These are phyloP conservation scores for Drosophila melanica DNA, from an alignment of 1,140 invertebrate species.

Conservation along the genomic window DNA sequence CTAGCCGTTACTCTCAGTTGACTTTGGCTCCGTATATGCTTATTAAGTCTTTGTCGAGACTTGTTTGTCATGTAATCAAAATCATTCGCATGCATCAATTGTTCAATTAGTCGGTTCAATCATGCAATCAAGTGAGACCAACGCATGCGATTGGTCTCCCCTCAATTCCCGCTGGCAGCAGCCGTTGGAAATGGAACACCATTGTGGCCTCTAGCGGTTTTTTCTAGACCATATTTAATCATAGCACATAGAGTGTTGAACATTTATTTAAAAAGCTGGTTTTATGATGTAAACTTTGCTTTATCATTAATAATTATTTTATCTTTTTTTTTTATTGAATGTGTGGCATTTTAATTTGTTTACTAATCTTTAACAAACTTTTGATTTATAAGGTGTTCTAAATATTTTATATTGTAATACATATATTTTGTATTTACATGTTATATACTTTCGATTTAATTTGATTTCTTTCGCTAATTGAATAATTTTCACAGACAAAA, in stretches of 20 bases:
- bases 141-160: slow-evolving; percentile 1
- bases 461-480: neutral
- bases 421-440: no score
- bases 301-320: no score
- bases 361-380: no score
- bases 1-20: slow-evolving; percentile 32
- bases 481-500: neutral
- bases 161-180: neutral
- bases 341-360: no score
- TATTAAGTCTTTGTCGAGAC: slow-evolving; percentile 59
- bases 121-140: slow-evolving; percentile 65
- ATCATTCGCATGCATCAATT: slow-evolving; percentile 72
- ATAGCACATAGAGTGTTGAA: slow-evolving; percentile 9
- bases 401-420: no score
- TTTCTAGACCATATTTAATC: slow-evolving; percentile 22
- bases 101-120: slow-evolving; percentile 74
- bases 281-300: neutral
- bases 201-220: slow-evolving; percentile 11
- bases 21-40: slow-evolving; percentile 42
- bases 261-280: neutral
- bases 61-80: slow-evolving; percentile 71
- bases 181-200: slow-evolving; percentile 13
- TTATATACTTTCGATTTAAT: neutral
- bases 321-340: neutral
- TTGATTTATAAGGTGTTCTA: no score